Evolutionary conservation across 1,140 invertebrate genomes (phyloP).

Genomic region (Lasioglossum albipes): DNA sequence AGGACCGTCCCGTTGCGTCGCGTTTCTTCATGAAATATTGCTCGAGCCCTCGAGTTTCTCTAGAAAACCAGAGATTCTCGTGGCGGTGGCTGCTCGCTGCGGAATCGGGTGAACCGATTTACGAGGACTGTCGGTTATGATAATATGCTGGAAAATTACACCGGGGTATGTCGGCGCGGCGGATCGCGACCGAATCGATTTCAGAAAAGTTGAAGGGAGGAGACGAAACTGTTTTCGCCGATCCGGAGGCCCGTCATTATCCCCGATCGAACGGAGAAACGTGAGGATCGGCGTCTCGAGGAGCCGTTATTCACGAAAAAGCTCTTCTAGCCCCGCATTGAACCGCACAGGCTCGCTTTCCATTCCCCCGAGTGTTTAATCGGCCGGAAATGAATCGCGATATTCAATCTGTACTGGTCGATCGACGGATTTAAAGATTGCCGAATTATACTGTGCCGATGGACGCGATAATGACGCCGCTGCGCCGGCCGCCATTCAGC

Average conservation of each 20-base stretch:
- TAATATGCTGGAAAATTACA: conserved; percentile 24
- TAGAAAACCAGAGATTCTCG: neutral
- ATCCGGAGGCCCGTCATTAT: conserved; percentile 7
- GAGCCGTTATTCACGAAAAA: conserved; percentile 31
- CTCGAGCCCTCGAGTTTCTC: neutral
- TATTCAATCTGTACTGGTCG: conserved; percentile 39
- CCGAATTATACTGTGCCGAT: conserved; percentile 14
- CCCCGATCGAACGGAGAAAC: neutral
- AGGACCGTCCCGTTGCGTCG: neutral
- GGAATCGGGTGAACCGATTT: neutral
- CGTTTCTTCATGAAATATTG: neutral
- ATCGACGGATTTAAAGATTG: conserved; percentile 5
- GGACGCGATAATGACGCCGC: neutral
- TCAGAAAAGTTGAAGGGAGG: too few relatives aligned
- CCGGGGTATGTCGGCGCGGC: neutral
- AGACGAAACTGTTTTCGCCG: too few relatives aligned
- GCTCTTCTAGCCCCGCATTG: conserved; percentile 17
- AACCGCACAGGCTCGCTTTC: conserved; percentile 28
- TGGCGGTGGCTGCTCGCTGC: neutral
- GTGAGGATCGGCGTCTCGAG: neutral
- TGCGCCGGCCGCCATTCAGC: too few relatives aligned
- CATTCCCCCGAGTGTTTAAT: conserved; percentile 43
- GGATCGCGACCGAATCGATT: too few relatives aligned
- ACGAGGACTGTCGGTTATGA: neutral
- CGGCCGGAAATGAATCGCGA: conserved; percentile 40